phyloP scores from a whole-genome alignment of 2,797 vertebrate species.

The Okamejei kenojei region DNA sequence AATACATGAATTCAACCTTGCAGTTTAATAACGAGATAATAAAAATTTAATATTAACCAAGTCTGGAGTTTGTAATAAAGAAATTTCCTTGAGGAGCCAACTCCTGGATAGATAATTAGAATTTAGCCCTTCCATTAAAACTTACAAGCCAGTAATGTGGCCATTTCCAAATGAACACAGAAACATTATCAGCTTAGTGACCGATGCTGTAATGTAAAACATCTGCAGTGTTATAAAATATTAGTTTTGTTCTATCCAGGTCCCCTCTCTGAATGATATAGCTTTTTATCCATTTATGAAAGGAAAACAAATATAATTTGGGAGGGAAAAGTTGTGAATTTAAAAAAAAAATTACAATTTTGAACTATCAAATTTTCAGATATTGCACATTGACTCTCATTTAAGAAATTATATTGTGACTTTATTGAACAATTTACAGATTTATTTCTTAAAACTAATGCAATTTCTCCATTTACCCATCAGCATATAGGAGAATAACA shows the following conservation, averaged over 20 bases:
- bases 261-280: no score
- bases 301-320: no score
- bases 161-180: neutral
- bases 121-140: neutral
- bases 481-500: neutral
- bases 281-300: no score
- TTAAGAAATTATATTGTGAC: neutral
- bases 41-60: neutral
- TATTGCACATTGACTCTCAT: neutral
- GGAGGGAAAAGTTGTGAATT: no score
- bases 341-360: no score
- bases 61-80: neutral
- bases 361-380: neutral
- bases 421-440: neutral
- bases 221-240: no score
- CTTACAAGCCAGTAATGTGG: neutral
- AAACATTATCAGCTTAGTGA: neutral
- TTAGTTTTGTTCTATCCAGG: no score
- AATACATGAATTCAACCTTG: neutral
- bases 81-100: neutral
- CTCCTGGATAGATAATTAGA: slow-evolving; percentile 5
- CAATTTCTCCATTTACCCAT: neutral
- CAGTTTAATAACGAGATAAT: neutral
- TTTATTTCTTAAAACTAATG: neutral
- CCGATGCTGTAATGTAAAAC: no score